Evolutionary conservation across 2,888 invertebrate species (phyloP), one percentile per base, ranked within the genome.

Genomic region (Diplolepis rosae): DNA sequence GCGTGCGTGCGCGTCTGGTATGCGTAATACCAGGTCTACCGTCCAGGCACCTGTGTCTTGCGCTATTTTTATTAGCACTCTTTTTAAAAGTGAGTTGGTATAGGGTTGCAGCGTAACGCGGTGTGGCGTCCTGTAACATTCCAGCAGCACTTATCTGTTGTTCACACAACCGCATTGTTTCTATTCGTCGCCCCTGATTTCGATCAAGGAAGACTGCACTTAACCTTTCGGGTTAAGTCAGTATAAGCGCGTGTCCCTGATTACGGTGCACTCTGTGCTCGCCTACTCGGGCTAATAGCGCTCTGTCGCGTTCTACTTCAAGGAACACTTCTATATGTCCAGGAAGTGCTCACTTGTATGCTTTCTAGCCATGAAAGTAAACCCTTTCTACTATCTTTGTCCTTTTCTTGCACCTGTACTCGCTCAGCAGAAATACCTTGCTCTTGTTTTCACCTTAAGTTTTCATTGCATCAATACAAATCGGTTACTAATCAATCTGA

Each of bases 171-270:
- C 4, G 7, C n/a, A 45, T 45, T 45, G 18, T 39, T 61, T 61
- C 39, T 61, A 24, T 39, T 61, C 24, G 24, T 61, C 39, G 61
- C 39, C 24, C 39, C 35, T 30, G 39, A 27, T 39, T 39, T 27
- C 4, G 56, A 24, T 61, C 61, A 70, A 74, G 72, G 74, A 76
- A 75, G 77, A 73, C 78, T 80, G 79, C 78, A 82, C 79, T 83
- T 84, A 81, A 83, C 84, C 84, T 79, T 77, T 76, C 76, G 70
- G 78, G 80, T 78, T 80, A 77, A 77, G 79, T 68, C 71, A 68
- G 74, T 73, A 77, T 75, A 75, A 80, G 80, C 84, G 81, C 83
- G 83, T 84, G 84, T 83, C 80, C 79, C 83, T 84, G 84, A 84
- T 84, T 84, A 82, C 77, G 79, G 82, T 81, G 80, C 79, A 80